A percentile compares a stretch with the other conserved stretches of the same genome.
Conservation (phyloP, 1,140 invertebrate species). For the Lepidotrigona ventralis region DNA sequence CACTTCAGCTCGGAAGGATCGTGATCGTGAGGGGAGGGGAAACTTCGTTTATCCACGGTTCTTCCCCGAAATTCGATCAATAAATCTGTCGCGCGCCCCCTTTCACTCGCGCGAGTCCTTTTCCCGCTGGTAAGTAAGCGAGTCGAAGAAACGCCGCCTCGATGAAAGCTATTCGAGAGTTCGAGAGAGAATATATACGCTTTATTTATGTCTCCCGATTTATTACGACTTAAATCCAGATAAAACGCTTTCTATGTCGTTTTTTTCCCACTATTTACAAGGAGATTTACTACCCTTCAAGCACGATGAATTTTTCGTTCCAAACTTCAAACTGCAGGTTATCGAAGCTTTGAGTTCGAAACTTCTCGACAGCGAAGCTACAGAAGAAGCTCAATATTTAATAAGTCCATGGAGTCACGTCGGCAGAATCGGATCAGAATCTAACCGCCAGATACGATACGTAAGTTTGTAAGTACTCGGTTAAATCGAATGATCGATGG, state of each 20-base stretch:
- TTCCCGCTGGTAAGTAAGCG: not conserved
- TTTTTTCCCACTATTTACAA: not conserved
- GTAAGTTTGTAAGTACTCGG: too few species aligned
- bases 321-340: not conserved
- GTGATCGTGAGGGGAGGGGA: slow-evolving; percentile 3
- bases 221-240: slow-evolving; percentile 10
- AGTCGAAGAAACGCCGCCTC: not conserved
- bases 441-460: not conserved
- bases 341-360: not conserved
- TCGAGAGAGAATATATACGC: not conserved
- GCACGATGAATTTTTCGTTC: not conserved
- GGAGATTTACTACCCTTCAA: not conserved
- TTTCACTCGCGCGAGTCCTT: not conserved
- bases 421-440: not conserved
- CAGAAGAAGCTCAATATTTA: too few species aligned
- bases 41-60: slow-evolving; percentile 10
- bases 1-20: slow-evolving; percentile 28
- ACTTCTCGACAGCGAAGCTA: not conserved
- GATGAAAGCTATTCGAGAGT: not conserved
- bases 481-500: not conserved
- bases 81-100: slow-evolving; percentile 11
- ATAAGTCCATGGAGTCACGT: not conserved
- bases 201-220: slow-evolving; percentile 12
- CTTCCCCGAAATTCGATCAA: slow-evolving; percentile 1
- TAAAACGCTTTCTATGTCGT: not conserved